A percentile compares a stretch with the other conserved stretches of the same genome.
phyloP scores from a whole-genome alignment of 2,888 invertebrate genomes.

The Hirudinaria manillensis region DNA sequence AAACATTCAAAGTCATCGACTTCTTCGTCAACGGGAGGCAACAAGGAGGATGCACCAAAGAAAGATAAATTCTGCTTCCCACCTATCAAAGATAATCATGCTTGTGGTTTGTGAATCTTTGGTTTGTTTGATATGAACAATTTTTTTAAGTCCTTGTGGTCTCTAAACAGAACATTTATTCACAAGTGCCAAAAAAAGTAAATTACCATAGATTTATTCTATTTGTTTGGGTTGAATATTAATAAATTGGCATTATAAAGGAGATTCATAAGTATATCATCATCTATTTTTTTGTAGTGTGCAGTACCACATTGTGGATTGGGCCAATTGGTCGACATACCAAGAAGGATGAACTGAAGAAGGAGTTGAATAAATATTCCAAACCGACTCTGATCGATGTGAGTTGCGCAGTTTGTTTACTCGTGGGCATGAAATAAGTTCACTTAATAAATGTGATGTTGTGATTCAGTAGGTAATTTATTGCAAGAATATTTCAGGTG shows the following conservation, averaged over 20 bases:
- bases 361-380: slow-evolving; percentile 61
- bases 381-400: slow-evolving; percentile 40
- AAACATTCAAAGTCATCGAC: background rate
- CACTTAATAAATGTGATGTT: background rate
- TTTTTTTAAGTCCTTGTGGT: background rate
- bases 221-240: background rate
- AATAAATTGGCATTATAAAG: background rate
- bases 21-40: background rate
- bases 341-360: slow-evolving; percentile 84
- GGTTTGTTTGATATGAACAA: background rate
- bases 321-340: slow-evolving; percentile 91
- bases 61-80: slow-evolving; percentile 69
- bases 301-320: slow-evolving; percentile 94
- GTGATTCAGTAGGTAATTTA: background rate
- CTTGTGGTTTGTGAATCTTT: slow-evolving; percentile 67
- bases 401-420: slow-evolving; percentile 5
- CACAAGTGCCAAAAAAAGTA: background rate
- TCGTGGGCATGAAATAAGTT: background rate
- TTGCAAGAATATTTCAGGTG: slow-evolving; percentile 56
- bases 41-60: background rate
- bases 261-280: no score
- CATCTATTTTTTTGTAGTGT: background rate
- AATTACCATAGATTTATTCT: slow-evolving; percentile 38
- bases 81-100: slow-evolving; percentile 75
- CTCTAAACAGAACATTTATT: background rate